These are phyloP conservation scores for Myotis findleyi DNA, from an alignment of 2,797 vertebrate genomes.

Conservation along the genomic window DNA sequence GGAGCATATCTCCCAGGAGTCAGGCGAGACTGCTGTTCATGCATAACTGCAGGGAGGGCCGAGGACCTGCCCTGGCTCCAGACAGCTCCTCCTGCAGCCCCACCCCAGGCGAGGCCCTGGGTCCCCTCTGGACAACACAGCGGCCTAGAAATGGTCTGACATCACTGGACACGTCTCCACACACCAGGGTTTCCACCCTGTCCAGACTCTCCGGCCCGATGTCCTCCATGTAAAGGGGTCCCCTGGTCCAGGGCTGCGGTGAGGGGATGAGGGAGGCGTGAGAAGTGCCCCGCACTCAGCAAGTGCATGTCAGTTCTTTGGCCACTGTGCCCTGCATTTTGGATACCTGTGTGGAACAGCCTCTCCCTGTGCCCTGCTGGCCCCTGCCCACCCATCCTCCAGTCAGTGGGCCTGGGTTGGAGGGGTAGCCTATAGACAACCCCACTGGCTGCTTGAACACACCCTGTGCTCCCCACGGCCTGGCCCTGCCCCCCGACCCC, in stretches of 20 bases:
- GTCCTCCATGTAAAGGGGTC: background rate
- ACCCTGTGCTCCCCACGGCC: no score
- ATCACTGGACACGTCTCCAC: background rate
- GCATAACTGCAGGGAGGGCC: background rate
- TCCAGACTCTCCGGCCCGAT: no score
- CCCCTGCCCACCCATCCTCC: background rate
- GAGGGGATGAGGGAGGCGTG: background rate
- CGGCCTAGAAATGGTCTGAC: background rate
- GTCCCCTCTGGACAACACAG: background rate
- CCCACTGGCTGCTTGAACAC: background rate
- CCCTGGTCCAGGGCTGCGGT: background rate
- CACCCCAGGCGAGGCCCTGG: background rate
- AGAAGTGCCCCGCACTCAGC: background rate
- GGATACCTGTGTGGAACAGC: background rate
- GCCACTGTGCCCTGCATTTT: background rate
- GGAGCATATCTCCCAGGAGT: background rate
- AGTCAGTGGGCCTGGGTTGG: background rate
- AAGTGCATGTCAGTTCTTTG: background rate
- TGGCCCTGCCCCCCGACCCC: no score
- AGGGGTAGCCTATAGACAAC: no score
- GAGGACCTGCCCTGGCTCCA: background rate
- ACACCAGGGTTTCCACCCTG: background rate
- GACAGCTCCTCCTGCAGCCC: no score
- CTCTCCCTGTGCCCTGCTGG: background rate
- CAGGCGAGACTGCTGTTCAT: background rate